phyloP scores from a whole-genome alignment of 2,888 invertebrate species.

The Drosophila atripex region DNA sequence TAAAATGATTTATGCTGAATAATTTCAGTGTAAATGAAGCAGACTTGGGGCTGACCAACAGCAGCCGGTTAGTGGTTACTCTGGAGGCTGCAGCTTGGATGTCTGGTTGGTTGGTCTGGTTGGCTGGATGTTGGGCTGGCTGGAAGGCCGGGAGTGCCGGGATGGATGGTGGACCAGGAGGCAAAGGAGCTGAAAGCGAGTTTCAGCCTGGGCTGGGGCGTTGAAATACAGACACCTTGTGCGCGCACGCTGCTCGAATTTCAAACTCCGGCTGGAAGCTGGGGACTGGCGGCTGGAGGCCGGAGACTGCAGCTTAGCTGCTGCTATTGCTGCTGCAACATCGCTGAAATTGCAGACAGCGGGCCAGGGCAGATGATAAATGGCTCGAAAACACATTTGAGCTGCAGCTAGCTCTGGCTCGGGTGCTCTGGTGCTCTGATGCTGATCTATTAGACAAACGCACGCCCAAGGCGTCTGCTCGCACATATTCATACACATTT shows the following conservation, averaged over 20 bases:
- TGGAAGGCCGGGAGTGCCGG: background rate
- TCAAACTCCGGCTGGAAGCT: conserved; percentile 51
- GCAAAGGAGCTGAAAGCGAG: conserved; percentile 6
- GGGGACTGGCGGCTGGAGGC: conserved; percentile 45
- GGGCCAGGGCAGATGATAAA: conserved; percentile 67
- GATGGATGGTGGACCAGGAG: conserved; percentile 9
- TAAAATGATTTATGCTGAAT: conserved; percentile 77
- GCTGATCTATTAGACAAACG: conserved; percentile 76
- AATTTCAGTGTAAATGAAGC: conserved; percentile 75
- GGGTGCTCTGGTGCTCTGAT: conserved; percentile 39
- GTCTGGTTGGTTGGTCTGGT: conserved; percentile 7
- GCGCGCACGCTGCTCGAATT: conserved; percentile 73
- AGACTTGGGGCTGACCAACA: conserved; percentile 62
- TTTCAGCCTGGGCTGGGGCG: conserved; percentile 52
- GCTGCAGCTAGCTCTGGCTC: conserved; percentile 50
- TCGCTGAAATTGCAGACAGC: conserved; percentile 74
- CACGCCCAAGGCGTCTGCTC: conserved; percentile 66
- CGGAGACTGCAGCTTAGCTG: conserved; percentile 21
- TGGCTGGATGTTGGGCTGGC: conserved; percentile 9
- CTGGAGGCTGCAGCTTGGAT: conserved; percentile 3
- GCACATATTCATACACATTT: conserved; percentile 28
- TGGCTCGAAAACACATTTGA: conserved; percentile 74
- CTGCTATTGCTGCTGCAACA: conserved; percentile 55
- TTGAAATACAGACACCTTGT: conserved; percentile 75
- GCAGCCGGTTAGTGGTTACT: conserved; percentile 27